phyloP scores from a whole-genome alignment of 1,140 invertebrate species.

The Centruroides vittatus region DNA sequence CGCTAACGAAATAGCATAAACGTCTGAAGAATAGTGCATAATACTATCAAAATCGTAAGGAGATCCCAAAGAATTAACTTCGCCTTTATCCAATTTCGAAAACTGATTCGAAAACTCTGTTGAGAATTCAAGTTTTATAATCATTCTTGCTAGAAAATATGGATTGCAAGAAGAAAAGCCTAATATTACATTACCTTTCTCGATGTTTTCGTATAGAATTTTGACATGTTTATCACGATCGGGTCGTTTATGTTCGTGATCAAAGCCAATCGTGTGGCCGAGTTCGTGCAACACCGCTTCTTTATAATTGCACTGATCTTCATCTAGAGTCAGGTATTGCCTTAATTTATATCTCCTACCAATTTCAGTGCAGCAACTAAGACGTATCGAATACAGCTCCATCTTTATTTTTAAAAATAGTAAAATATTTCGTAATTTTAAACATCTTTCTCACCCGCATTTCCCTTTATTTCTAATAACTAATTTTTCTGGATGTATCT shows the following conservation, averaged over 20 bases:
- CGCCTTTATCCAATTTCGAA: constrained; percentile 78
- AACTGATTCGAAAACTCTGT: too few species aligned
- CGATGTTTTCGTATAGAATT: constrained; percentile 89
- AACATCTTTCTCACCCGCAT: too few species aligned
- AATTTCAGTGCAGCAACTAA: constrained; percentile 40
- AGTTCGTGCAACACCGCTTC: constrained; percentile 98
- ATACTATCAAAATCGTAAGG: constrained; percentile 95
- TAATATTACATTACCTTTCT: constrained; percentile 53
- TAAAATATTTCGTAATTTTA: too few species aligned
- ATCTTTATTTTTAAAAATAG: too few species aligned
- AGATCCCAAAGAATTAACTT: constrained; percentile 88
- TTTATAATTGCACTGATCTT: constrained; percentile 98
- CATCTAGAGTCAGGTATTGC: constrained; percentile 92
- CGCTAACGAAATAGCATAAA: constrained; percentile 90
- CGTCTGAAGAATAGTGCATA: constrained; percentile 97
- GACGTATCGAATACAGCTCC: too few species aligned
- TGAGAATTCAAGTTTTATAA: too few species aligned
- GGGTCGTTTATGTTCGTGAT: constrained; percentile 91
- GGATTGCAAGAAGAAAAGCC: too few species aligned
- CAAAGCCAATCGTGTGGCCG: constrained; percentile 79
- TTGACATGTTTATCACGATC: constrained; percentile 65
- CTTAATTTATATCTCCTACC: constrained; percentile 97
- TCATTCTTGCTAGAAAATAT: too few species aligned
- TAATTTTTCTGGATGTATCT: too few species aligned
- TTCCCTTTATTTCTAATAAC: too few species aligned